Evolutionary conservation across 1,140 invertebrate species (phyloP).

Genomic region (Lethrus apterus): DNA sequence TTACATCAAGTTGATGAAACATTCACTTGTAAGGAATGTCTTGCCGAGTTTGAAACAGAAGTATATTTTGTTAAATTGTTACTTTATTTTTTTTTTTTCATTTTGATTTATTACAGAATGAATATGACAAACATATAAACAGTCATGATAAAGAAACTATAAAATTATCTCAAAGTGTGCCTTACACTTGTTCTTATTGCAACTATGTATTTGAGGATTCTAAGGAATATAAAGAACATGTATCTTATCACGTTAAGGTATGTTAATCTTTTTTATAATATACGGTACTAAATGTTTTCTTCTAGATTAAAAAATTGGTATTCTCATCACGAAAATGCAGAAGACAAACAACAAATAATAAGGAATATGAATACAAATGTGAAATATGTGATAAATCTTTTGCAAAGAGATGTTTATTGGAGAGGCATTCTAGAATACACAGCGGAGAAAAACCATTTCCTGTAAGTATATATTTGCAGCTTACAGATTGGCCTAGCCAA

Average conservation of each 20-base stretch:
- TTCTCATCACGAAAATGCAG: conserved; percentile 14
- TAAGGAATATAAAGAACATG: conserved; percentile 38
- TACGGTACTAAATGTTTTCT: neutral
- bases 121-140: conserved; percentile 47
- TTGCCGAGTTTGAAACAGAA: conserved; percentile 59
- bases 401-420: conserved; percentile 51
- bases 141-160: conserved; percentile 43
- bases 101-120: conserved; percentile 38
- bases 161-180: conserved; percentile 22
- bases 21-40: conserved; percentile 60
- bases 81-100: conserved; percentile 4
- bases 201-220: conserved; percentile 29
- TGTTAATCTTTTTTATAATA: neutral
- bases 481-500: no score
- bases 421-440: conserved; percentile 54
- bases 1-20: conserved; percentile 63
- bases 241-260: conserved; percentile 50
- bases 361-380: conserved; percentile 39
- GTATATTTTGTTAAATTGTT: conserved; percentile 37
- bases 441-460: conserved; percentile 59
- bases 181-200: conserved; percentile 32
- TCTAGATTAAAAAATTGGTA: conserved; percentile 25
- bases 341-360: conserved; percentile 24
- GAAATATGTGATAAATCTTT: conserved; percentile 50
- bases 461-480: conserved; percentile 42